Percentiles rank a stretch among this genome's conserved stretches.
Evolutionary conservation across 1,140 invertebrate species (phyloP).

Genomic region (Tetraneura akinire): DNA sequence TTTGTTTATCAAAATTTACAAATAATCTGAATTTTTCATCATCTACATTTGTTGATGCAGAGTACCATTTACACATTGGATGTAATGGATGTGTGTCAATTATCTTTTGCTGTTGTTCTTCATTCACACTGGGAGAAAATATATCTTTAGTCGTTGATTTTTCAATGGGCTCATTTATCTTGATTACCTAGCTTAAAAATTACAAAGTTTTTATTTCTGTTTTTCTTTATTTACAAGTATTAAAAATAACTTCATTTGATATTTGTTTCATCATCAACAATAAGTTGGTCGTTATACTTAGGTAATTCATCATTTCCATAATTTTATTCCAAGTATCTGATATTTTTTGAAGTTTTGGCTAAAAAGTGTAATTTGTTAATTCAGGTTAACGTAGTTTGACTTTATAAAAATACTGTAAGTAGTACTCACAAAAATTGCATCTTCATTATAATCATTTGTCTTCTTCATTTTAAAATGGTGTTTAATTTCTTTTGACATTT

Average conservation of each 20-base stretch:
- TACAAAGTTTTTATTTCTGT: neutral
- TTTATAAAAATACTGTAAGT: neutral
- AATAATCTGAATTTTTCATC: neutral
- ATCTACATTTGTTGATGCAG: neutral
- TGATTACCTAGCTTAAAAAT: neutral
- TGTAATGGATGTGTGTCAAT: conserved; percentile 8
- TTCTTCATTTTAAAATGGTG: neutral
- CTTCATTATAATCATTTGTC: neutral
- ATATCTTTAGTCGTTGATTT: neutral
- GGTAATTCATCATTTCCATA: conserved; percentile 7
- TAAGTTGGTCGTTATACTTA: conserved; percentile 5
- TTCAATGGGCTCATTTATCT: neutral
- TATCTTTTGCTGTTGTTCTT: neutral
- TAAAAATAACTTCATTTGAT: neutral
- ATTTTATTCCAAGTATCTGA: conserved; percentile 20
- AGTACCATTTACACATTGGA: conserved; percentile 28
- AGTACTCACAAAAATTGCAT: neutral
- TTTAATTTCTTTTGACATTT: neutral
- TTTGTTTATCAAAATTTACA: neutral
- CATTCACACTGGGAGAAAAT: no score
- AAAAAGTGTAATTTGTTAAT: neutral
- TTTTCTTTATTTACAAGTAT: neutral
- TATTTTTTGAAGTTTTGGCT: neutral
- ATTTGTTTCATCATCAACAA: conserved; percentile 6
- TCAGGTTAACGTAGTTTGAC: no score